Base-by-base conservation (phyloP, 2,888 invertebrate genomes). In the Rhimphoctona megacephalus region DNA sequence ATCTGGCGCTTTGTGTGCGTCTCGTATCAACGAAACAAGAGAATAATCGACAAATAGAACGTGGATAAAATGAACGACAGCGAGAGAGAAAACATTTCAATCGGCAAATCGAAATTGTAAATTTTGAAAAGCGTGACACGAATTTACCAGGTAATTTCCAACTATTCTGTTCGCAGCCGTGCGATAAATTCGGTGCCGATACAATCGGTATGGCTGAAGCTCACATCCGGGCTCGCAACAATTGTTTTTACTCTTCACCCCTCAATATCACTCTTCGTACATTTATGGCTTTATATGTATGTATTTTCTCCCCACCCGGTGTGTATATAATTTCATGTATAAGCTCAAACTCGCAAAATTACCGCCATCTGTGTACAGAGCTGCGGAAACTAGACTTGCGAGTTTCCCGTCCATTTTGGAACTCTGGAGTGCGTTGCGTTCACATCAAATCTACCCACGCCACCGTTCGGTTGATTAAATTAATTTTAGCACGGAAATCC, bases 391-490 rank as follows among this genome's bases (percentile, higher is more conserved):
- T 9, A 64, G 52, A 66, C 64, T 25, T 43, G 36, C 54, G 66
- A 67, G 54, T 74, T 79, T 30, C 79, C 64, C 61, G 52, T 46
- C 67, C 72, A 66, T 82, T 82, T 57, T 66, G 76, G 19, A 57
- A 66, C 57, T 61, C 81, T 66, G 43, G 72, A 19, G 54, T 25
- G 54, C 61, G 39, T 9, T 70, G 36, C 49, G 77, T 30, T 39
- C 54, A n/a, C 22, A 46, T 74, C 11, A 54, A 46, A 30, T 64
- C 57, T 57, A 64, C 39, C 49, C 33, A 33, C 87, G 89, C 90
- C 89, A 90, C 90, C 88, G 89, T 87, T 90, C 85, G 90, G 90
- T 92, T 92, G 92, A 92, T 92, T 92, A 91, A 92, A 92, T 92
- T 92, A 91, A 92, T 90, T 90, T 89, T 87, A 36, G 89, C 88